Percentiles rank a stretch among this genome's conserved stretches.
phyloP scores from a whole-genome alignment of 1,140 invertebrate genomes.

The Heliconius himera region DNA sequence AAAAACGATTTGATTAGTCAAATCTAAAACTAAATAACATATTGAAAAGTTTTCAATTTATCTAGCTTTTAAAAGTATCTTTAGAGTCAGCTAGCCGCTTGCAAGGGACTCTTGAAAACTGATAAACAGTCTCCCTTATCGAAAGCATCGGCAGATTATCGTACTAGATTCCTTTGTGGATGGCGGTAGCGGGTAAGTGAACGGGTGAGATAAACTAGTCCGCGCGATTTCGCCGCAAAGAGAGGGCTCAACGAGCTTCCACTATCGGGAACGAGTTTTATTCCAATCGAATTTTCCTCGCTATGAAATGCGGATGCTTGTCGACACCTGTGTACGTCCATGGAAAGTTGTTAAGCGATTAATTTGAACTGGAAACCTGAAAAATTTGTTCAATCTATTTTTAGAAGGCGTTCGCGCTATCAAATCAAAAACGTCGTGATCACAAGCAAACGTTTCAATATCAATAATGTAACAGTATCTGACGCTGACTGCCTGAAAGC shows the following conservation, averaged over 20 bases:
- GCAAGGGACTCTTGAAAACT: slow-evolving; percentile 35
- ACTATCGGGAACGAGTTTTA: slow-evolving; percentile 64
- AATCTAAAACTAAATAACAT: background rate
- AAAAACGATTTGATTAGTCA: background rate
- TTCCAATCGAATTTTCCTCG: slow-evolving; percentile 67
- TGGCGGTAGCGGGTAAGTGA: slow-evolving; percentile 53
- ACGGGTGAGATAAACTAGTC: slow-evolving; percentile 73
- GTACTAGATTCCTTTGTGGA: slow-evolving; percentile 64
- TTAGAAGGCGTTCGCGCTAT: slow-evolving; percentile 3
- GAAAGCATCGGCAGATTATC: slow-evolving; percentile 64
- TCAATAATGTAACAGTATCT: slow-evolving; percentile 23
- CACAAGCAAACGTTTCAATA: slow-evolving; percentile 15
- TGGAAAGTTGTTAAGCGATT: slow-evolving; percentile 31
- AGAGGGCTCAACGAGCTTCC: slow-evolving; percentile 68
- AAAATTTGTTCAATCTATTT: slow-evolving; percentile 15
- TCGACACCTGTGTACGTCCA: slow-evolving; percentile 42
- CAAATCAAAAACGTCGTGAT: slow-evolving; percentile 16
- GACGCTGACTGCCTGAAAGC: slow-evolving; percentile 22
- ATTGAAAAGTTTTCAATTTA: slow-evolving; percentile 6
- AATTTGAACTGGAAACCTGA: slow-evolving; percentile 21
- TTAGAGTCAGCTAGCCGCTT: slow-evolving; percentile 31
- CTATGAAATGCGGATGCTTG: slow-evolving; percentile 44
- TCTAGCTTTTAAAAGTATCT: slow-evolving; percentile 33
- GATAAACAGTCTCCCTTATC: slow-evolving; percentile 46
- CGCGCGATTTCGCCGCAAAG: slow-evolving; percentile 73